Conservation (phyloP, 2,888 invertebrate species). For the Stramonita haemastoma region DNA sequence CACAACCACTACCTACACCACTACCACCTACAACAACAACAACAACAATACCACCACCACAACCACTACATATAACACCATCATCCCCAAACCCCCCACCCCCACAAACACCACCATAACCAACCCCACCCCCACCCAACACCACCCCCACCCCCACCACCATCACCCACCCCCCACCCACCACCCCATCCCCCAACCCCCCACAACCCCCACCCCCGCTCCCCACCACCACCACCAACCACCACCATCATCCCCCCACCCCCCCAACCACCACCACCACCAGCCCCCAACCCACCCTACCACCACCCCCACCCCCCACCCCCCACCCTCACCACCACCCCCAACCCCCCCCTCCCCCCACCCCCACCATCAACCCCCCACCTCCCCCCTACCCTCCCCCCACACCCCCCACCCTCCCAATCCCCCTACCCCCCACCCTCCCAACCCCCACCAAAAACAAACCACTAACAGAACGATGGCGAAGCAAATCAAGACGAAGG, state of each 20-base stretch:
- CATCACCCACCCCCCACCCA: too few species aligned
- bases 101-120: neutral
- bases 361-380: neutral
- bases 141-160: too few species aligned
- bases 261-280: too few species aligned
- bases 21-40: neutral
- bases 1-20: too few species aligned
- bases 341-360: neutral
- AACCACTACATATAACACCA: neutral
- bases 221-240: too few species aligned
- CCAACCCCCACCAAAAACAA: too few species aligned
- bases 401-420: too few species aligned
- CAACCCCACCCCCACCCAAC: neutral
- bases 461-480: slow-evolving; percentile 38
- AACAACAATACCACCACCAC: neutral
- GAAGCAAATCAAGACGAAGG: slow-evolving; percentile 33
- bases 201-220: neutral
- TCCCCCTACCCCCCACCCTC: neutral
- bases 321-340: neutral
- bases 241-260: too few species aligned
- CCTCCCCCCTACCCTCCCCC: too few species aligned
- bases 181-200: neutral
- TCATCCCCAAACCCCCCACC: neutral
- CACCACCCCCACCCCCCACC: neutral
- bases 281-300: neutral